Percentiles rank a stretch among this genome's conserved stretches.
phyloP scores from a whole-genome alignment of 2,888 invertebrate genomes.

The Asteroscopus sphinx region DNA sequence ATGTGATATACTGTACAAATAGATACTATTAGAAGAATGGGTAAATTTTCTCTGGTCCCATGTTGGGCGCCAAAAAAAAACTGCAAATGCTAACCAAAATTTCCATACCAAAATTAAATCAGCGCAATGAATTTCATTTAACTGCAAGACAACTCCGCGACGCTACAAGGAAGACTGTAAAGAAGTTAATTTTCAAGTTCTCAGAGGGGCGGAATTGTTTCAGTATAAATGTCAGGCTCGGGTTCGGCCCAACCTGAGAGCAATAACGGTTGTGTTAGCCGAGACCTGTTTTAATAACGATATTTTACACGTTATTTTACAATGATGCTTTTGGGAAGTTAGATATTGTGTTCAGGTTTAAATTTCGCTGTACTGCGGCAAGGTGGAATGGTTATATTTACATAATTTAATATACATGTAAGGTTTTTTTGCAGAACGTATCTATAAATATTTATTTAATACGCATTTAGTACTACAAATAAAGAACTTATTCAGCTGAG shows the following conservation, averaged over 20 bases:
- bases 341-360: conserved; percentile 49
- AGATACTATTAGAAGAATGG: not conserved
- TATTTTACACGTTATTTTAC: conserved; percentile 56
- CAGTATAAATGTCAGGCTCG: conserved; percentile 37
- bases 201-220: conserved; percentile 51
- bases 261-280: conserved; percentile 49
- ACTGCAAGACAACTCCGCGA: conserved; percentile 41
- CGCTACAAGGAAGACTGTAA: conserved; percentile 38
- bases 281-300: conserved; percentile 54
- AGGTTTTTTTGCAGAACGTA: conserved; percentile 3
- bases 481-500: not conserved
- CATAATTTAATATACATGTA: conserved; percentile 30
- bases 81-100: conserved; percentile 10
- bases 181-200: conserved; percentile 55
- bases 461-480: not conserved
- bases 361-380: conserved; percentile 44
- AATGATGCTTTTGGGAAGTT: conserved; percentile 44
- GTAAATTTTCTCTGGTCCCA: conserved; percentile 11
- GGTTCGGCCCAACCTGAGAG: conserved; percentile 40
- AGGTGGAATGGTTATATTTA: conserved; percentile 32
- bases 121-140: conserved; percentile 51
- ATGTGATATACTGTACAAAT: conserved; percentile 2
- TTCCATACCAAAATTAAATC: conserved; percentile 39
- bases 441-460: conserved; percentile 3
- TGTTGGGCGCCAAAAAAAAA: conserved; percentile 34